phyloP scores from a whole-genome alignment of 2,888 invertebrate species.

The Cerastoderma edule region DNA sequence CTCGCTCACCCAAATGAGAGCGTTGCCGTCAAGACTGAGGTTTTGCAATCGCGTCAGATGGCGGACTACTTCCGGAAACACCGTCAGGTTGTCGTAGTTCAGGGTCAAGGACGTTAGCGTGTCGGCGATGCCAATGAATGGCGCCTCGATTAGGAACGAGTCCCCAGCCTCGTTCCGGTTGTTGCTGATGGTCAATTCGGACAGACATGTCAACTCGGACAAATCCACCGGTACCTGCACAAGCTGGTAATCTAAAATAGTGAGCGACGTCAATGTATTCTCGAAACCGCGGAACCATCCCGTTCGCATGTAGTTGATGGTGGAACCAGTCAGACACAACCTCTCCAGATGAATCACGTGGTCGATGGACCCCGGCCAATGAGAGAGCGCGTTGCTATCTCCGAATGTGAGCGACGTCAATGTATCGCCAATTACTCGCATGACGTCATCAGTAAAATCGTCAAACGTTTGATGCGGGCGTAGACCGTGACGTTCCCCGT shows the following conservation, averaged over 20 bases:
- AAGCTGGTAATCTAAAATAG: constrained; percentile 5
- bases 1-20: constrained; percentile 48
- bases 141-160: constrained; percentile 38
- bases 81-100: constrained; percentile 50
- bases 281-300: constrained; percentile 31
- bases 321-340: constrained; percentile 15
- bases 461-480: background rate
- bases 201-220: constrained; percentile 6
- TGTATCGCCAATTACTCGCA: constrained; percentile 24
- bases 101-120: constrained; percentile 47
- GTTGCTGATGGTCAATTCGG: constrained; percentile 39
- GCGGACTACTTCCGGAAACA: constrained; percentile 45
- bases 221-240: constrained; percentile 27
- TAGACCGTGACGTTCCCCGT: constrained; percentile 8
- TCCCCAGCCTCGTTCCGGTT: constrained; percentile 26
- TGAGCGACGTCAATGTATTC: constrained; percentile 22
- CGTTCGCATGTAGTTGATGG: background rate
- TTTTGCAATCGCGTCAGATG: constrained; percentile 43
- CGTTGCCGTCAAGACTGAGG: constrained; percentile 53
- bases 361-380: constrained; percentile 32
- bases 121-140: constrained; percentile 32
- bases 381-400: background rate
- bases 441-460: constrained; percentile 19
- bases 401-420: constrained; percentile 30
- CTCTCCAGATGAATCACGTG: constrained; percentile 18